These are phyloP conservation scores for Erythrocercus mccallii DNA, from an alignment of 2,113 vertebrate species.

Conservation along the genomic window DNA sequence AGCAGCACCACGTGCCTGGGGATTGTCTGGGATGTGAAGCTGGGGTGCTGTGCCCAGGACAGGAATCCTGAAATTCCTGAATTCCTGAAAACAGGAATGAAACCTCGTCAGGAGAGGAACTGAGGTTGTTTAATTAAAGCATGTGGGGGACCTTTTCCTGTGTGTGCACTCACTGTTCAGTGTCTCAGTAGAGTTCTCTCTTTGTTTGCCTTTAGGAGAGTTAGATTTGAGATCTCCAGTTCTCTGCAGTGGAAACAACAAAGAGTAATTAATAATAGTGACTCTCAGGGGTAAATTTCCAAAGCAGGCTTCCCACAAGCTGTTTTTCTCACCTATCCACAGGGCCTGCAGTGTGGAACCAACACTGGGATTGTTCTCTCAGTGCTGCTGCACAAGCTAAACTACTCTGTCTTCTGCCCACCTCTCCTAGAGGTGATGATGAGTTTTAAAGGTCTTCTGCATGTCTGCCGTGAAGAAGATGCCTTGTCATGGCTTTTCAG, in stretches of 20 bases:
- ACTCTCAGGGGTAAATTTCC: background rate
- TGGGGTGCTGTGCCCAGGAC: background rate
- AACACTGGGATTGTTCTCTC: background rate
- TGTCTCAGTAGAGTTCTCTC: background rate
- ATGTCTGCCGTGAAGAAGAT: background rate
- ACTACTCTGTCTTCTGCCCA: background rate
- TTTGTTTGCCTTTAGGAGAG: background rate
- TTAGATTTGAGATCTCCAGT: background rate
- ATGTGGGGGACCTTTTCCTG: background rate
- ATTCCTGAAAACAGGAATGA: background rate
- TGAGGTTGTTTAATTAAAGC: background rate
- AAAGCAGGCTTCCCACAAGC: background rate
- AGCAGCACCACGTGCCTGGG: rapidly evolving
- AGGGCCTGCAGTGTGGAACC: background rate
- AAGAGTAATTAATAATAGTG: background rate
- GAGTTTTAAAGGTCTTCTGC: background rate
- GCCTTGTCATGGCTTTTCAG: background rate
- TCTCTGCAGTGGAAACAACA: background rate
- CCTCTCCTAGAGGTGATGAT: background rate
- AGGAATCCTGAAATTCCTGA: no score
- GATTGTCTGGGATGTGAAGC: background rate
- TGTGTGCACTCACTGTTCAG: background rate
- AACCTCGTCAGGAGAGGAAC: background rate
- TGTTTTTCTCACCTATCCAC: background rate
- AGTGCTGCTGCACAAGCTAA: background rate